Base-by-base conservation (phyloP, 2,888 invertebrate species). In the Epiblema foenella region DNA sequence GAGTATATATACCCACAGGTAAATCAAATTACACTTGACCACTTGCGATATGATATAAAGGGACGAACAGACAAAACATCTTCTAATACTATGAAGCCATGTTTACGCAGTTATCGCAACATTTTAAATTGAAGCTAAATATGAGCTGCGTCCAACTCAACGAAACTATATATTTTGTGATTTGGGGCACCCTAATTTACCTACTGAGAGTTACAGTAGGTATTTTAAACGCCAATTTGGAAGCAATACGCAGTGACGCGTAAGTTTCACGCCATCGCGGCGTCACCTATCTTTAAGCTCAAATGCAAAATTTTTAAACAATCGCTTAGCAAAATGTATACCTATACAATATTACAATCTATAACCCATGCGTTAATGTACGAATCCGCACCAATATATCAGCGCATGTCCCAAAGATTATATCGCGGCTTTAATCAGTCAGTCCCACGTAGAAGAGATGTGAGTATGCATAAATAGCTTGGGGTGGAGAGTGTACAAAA, bases 401-500 rank as follows among this genome's bases (percentile, higher is more conserved):
- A 5, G 42, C 12, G 12, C 42, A 42, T 42, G 42, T 42, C 42
- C 42, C 42, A 42, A 42, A 4, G 17, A 58, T 58, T 18, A 11
- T 42, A 58, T 37, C 12, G 58, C 18, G 58, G 58, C 18, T 18
- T 18, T 39, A 37, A 12, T 58, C n/a, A n/a, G n/a, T 18, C 12
- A 58, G 39, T 58, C 39, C 37, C 42, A 42, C 12, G 37, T 58
- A 58, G 37, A 58, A 58, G 37, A 37, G 58, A 20, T 39, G 42
- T 42, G 59, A 42, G 20, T 2, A 33, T 17, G 62, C 62, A 62
- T 62, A 62, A 51, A 62, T 51, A 42, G 42, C 15, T 15, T 42
- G 42, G 42, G 4, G 42, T 15, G 15, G 42, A 42, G 12, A 42
- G n/a, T 42, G 12, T 18, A 20, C 20, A 18, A 20, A 52, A 20